phyloP scores from a whole-genome alignment of 2,797 vertebrate species.

The Euthynnus affinis region DNA sequence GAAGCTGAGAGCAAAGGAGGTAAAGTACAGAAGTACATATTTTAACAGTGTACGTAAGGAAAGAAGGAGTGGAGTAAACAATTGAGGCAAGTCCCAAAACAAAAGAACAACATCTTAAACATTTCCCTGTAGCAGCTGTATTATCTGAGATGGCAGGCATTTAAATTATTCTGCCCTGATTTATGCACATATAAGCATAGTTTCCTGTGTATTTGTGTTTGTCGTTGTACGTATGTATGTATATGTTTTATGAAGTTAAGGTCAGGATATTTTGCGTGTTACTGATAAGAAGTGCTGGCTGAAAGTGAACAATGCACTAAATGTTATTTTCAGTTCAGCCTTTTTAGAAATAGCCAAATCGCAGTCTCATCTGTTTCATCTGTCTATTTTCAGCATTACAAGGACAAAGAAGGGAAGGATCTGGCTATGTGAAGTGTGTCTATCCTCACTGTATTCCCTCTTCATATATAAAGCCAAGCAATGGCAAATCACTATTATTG shows the following conservation, averaged over 20 bases:
- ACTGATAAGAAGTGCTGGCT: not conserved
- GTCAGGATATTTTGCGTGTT: conserved; percentile 1
- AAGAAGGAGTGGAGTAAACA: conserved; percentile 24
- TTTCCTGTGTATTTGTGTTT: conserved; percentile 12
- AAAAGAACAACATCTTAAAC: conserved; percentile 26
- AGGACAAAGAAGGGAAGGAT: conserved; percentile 36
- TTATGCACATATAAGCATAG: conserved; percentile 20
- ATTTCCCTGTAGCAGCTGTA: conserved; percentile 1
- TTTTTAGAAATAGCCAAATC: conserved; percentile 22
- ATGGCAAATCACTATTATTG: conserved; percentile 29
- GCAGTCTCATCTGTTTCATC: conserved; percentile 31
- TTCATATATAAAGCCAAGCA: conserved; percentile 34
- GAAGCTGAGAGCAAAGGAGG: conserved; percentile 56
- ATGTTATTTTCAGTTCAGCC: conserved; percentile 29
- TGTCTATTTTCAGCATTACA: conserved; percentile 20
- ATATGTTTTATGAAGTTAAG: conserved; percentile 7
- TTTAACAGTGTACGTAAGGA: conserved; percentile 50
- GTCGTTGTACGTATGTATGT: too few species aligned
- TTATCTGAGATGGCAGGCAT: conserved; percentile 46
- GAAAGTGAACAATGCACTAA: conserved; percentile 10
- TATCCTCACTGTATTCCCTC: not conserved
- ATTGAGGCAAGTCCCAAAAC: conserved; percentile 13
- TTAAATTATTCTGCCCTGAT: conserved; percentile 56
- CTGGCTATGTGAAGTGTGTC: not conserved
- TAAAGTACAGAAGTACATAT: conserved; percentile 44